phyloP scores from a whole-genome alignment of 30 jellyfish, hydroid and myxozoan genomes.

The Catostylus mosaicus region DNA sequence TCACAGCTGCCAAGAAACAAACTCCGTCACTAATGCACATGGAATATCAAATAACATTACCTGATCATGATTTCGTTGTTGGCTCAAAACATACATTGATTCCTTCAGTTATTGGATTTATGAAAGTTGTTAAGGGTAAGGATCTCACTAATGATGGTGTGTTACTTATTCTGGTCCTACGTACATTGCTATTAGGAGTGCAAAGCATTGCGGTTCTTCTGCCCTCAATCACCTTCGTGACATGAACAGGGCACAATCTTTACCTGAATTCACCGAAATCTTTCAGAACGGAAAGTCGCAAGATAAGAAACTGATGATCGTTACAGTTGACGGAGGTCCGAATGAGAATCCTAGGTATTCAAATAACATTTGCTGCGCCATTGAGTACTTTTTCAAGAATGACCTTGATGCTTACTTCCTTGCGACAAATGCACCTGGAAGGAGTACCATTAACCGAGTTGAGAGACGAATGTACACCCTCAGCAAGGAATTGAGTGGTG shows the following conservation, averaged over 20 bases:
- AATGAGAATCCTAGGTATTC: conserved; percentile 73
- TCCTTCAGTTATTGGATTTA: conserved; percentile 59
- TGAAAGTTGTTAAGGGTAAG: conserved; percentile 62
- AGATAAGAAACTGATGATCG: conserved; percentile 52
- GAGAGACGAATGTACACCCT: conserved; percentile 46
- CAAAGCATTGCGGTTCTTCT: conserved; percentile 61
- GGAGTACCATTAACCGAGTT: conserved; percentile 63
- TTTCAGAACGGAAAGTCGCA: conserved; percentile 39
- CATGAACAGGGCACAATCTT: conserved; percentile 70
- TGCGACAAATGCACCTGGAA: conserved; percentile 81
- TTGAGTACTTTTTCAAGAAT: conserved; percentile 64
- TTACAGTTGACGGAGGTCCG: conserved; percentile 70
- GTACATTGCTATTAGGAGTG: conserved; percentile 56
- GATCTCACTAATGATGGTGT: conserved; percentile 63
- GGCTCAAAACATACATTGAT: conserved; percentile 56
- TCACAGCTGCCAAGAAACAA: too few relatives aligned
- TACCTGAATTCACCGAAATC: conserved; percentile 64
- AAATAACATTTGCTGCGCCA: conserved; percentile 61
- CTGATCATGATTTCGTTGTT: conserved; percentile 67
- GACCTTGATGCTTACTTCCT: conserved; percentile 76
- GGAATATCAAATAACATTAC: conserved; percentile 63
- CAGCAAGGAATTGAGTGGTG: conserved; percentile 74
- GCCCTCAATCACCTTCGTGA: conserved; percentile 67
- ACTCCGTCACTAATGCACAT: conserved; percentile 62
- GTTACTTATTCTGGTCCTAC: conserved; percentile 60